These are phyloP conservation scores for Harpagifer antarcticus DNA, from an alignment of 2,797 vertebrate genomes.

Conservation along the genomic window DNA sequence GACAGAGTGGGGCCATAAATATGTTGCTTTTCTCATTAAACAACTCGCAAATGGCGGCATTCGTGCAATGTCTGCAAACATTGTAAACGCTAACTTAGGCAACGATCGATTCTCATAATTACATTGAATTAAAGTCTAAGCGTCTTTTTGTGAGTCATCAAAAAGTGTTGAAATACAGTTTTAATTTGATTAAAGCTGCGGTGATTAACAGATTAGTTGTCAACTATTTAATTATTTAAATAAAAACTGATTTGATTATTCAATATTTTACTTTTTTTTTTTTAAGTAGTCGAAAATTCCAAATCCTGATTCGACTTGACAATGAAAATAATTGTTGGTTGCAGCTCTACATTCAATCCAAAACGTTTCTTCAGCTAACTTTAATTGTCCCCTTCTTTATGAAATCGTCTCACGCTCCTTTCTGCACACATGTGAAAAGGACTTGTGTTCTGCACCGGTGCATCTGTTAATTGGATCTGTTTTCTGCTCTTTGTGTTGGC, in stretches of 20 bases:
- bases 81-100: slow-evolving; percentile 4
- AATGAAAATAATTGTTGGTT: too few relatives aligned
- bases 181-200: too few relatives aligned
- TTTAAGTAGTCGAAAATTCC: too few relatives aligned
- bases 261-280: too few relatives aligned
- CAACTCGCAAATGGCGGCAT: slow-evolving; percentile 58
- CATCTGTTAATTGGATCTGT: slow-evolving; percentile 79
- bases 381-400: slow-evolving; percentile 21
- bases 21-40: slow-evolving; percentile 66
- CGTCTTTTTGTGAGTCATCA: background rate
- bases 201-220: too few relatives aligned
- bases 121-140: background rate
- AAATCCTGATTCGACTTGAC: too few relatives aligned
- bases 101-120: background rate
- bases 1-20: slow-evolving; percentile 80
- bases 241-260: too few relatives aligned
- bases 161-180: background rate
- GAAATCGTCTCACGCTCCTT: slow-evolving; percentile 35
- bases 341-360: background rate
- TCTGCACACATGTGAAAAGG: slow-evolving; percentile 65
- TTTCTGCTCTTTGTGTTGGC: slow-evolving; percentile 72
- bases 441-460: slow-evolving; percentile 65
- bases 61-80: slow-evolving; percentile 52
- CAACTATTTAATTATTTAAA: too few relatives aligned
- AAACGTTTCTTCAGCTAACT: slow-evolving; percentile 11